Base-by-base conservation (phyloP, 1,140 invertebrate genomes). In the Camponotus pennsylvanicus region DNA sequence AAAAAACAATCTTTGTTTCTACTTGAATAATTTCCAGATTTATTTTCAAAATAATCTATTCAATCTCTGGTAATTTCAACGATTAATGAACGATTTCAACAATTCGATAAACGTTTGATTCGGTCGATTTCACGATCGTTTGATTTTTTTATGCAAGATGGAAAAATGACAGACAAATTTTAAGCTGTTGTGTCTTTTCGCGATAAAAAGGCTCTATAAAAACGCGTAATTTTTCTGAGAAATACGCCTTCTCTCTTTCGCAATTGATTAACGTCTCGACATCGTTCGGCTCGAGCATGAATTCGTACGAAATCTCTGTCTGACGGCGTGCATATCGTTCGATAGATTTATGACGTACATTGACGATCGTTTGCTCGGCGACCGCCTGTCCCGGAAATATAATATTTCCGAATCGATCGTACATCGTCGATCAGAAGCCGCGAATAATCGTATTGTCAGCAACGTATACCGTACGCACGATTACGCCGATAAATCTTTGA, bases 331-430 rank as follows among this genome's bases (percentile, higher is more conserved):
- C 87, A 79, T 85, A 87, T 90, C 77, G 89, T 77, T 57, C 59
- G 49, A 37, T 61, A 86, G 89, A 90, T 90, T 90, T 90, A 90
- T 83, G 86, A 88, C 61, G 82, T 90, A 88, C 89, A 80, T 90
- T 82, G 86, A 49, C 76, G 88, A 90, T 90, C 89, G 88, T 86
- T 90, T 89, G 88, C 69, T 78, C 76, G 45, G 55, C 88, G 52
- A 77, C 85, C 67, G 63, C 42, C 42, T 57, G 77, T 89, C 64
- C 70, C 86, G 86, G 89, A 90, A 83, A 73, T 86, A 90, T 86
- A 90, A 90, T 90, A 90, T 90, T 90, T 88, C 82, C 82, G 82
- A 87, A 88, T 88, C 86, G 89, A 90, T 90, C 89, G 88, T 71
- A 78, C 77, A 57, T 75, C 88, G 88, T 76, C 52, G 89, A 90